Percentiles rank a stretch among this genome's conserved stretches.
phyloP scores from a whole-genome alignment of 2,797 vertebrate species.

The Hyperoplus lanceolatus region DNA sequence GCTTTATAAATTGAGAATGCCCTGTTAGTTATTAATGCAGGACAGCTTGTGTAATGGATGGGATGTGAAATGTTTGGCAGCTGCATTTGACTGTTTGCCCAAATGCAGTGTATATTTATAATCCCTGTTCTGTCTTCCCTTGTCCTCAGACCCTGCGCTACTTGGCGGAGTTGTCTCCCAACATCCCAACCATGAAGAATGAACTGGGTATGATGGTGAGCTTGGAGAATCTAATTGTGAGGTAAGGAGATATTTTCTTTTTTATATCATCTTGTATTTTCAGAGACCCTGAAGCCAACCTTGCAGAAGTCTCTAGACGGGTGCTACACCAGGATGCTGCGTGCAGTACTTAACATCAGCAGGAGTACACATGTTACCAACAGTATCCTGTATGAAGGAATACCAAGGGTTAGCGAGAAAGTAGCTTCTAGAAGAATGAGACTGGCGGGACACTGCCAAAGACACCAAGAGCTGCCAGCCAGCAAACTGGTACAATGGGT shows the following conservation, averaged over 20 bases:
- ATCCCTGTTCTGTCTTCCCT: background rate
- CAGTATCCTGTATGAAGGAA: no score
- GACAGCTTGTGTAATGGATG: background rate
- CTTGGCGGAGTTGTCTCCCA: slow-evolving; percentile 82
- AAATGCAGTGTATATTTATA: background rate
- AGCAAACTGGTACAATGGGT: no score
- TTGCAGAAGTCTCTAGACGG: no score
- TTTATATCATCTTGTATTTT: background rate
- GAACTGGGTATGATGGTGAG: slow-evolving; percentile 88
- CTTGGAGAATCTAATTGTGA: slow-evolving; percentile 81
- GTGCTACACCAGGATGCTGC: no score
- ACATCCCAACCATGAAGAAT: slow-evolving; percentile 84
- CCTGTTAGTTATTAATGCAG: background rate
- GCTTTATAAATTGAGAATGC: background rate
- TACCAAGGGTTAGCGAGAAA: no score
- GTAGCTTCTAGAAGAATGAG: no score
- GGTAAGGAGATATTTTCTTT: slow-evolving; percentile 58
- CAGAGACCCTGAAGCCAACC: no score
- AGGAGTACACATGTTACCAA: no score
- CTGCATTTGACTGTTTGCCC: background rate
- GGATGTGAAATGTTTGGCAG: background rate
- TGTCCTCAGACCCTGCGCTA: slow-evolving; percentile 84
- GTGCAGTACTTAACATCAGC: no score
- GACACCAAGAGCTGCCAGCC: no score
- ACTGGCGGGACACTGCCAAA: no score